phyloP scores from a whole-genome alignment of 2,797 vertebrate genomes.

The Echeneis naucrates region DNA sequence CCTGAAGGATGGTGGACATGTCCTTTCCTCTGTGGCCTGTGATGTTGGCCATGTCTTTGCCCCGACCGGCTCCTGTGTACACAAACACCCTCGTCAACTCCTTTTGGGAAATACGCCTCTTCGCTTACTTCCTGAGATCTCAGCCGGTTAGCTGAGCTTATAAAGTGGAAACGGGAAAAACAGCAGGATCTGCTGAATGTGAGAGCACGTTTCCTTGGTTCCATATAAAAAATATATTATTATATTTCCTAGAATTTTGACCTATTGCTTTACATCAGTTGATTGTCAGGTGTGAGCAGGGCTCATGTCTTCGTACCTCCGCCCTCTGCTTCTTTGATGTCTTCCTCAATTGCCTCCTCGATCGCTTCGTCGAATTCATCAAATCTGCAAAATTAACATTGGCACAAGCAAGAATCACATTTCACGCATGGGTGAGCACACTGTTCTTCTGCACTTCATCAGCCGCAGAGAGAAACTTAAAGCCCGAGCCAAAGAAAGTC shows the following conservation, averaged over 20 bases:
- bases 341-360: slow-evolving; percentile 98
- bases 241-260: no score
- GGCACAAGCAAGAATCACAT: not conserved
- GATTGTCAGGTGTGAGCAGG: no score
- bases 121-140: no score
- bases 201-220: no score
- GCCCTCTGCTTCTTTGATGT: slow-evolving; percentile 97
- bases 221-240: no score
- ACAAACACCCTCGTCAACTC: not conserved
- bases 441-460: not conserved
- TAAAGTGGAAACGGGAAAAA: no score
- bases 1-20: slow-evolving; percentile 92
- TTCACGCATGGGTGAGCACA: not conserved
- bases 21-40: slow-evolving; percentile 96
- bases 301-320: slow-evolving; percentile 84
- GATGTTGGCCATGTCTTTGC: slow-evolving; percentile 99
- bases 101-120: not conserved
- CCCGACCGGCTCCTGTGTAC: slow-evolving; percentile 90
- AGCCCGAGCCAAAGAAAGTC: not conserved
- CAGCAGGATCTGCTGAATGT: no score
- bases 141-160: no score
- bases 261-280: not conserved
- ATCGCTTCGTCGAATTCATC: slow-evolving; percentile 99
- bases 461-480: not conserved
- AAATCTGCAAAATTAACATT: slow-evolving; percentile 83